phyloP scores from a whole-genome alignment of 2,888 invertebrate genomes.

The Microplitis deprimator region DNA sequence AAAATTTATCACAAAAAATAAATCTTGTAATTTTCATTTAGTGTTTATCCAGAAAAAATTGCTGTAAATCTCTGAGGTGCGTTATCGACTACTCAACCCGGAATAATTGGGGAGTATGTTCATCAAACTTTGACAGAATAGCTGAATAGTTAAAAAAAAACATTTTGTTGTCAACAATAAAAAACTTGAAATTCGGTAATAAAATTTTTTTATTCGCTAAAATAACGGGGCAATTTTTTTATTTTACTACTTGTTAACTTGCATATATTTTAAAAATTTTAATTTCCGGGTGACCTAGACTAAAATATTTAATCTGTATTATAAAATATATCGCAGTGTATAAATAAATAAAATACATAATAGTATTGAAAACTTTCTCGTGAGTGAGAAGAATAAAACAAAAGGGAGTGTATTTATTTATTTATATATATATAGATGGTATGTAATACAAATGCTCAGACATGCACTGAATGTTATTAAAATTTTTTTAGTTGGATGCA shows the following conservation, averaged over 20 bases:
- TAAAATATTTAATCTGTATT: not conserved
- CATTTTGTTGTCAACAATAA: not conserved
- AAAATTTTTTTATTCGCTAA: not conserved
- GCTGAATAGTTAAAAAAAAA: not conserved
- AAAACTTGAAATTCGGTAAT: not conserved
- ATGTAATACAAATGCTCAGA: conserved; percentile 21
- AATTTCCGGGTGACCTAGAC: conserved; percentile 6
- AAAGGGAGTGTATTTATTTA: not conserved
- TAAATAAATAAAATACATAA: not conserved
- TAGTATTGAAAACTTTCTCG: not conserved
- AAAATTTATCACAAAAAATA: too few relatives aligned
- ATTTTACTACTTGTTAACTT: conserved; percentile 6
- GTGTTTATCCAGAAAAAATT: not conserved
- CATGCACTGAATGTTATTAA: not conserved
- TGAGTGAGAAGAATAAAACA: not conserved
- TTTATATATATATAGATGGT: not conserved
- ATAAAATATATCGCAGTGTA: not conserved
- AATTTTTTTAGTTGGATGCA: conserved; percentile 30
- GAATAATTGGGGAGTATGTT: not conserved
- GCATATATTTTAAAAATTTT: conserved; percentile 2
- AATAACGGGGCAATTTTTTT: not conserved
- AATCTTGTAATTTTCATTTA: not conserved
- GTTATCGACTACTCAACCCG: not conserved
- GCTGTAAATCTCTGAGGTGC: not conserved
- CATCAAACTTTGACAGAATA: not conserved